Evolutionary conservation across 2,888 invertebrate species (phyloP).

Genomic region (Yponomeuta malinellus): DNA sequence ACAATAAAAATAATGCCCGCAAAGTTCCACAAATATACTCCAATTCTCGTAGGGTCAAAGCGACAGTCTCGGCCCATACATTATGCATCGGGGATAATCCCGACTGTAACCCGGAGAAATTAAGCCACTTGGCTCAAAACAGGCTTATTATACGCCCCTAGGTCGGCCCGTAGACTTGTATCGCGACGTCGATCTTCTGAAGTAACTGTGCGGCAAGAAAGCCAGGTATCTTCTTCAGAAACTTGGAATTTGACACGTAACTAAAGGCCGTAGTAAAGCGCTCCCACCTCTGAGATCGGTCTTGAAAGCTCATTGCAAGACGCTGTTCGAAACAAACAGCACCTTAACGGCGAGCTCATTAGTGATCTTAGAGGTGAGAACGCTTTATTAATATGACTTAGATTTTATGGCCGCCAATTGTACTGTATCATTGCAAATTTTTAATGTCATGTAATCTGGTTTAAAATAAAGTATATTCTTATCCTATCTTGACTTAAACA

Average conservation of each 20-base stretch:
- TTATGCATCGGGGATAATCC: slow-evolving; percentile 8
- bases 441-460: too few relatives aligned
- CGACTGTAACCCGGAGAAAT: not conserved
- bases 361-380: too few relatives aligned
- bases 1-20: too few relatives aligned
- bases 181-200: not conserved
- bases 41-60: not conserved
- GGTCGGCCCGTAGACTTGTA: not conserved
- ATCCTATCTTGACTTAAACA: too few relatives aligned
- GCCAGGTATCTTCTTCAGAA: not conserved
- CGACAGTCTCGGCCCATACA: not conserved
- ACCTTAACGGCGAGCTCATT: too few relatives aligned
- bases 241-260: not conserved
- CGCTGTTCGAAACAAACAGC: too few relatives aligned
- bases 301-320: not conserved
- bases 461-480: too few relatives aligned
- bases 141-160: slow-evolving; percentile 6
- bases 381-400: too few relatives aligned
- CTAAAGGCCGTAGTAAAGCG: too few relatives aligned
- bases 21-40: not conserved
- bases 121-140: slow-evolving; percentile 9
- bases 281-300: too few relatives aligned
- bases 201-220: not conserved
- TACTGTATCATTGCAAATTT: too few relatives aligned
- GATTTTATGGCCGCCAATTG: too few relatives aligned